phyloP scores from a whole-genome alignment of 2,888 invertebrate species.

The Litoditis marina region DNA sequence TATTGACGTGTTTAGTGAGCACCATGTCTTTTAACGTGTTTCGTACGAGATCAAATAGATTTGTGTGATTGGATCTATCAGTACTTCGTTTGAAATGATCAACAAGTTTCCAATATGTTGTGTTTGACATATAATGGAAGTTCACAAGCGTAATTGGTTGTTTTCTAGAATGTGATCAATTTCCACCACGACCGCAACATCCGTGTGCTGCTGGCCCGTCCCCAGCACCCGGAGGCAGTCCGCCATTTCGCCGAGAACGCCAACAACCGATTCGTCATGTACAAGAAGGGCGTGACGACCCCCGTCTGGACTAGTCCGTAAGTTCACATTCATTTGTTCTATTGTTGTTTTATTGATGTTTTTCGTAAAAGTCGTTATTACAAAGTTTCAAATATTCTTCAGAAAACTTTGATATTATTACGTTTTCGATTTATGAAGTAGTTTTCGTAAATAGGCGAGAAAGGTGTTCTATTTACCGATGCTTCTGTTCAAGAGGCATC shows the following conservation, averaged over 20 bases:
- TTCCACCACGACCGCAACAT: slow-evolving; percentile 40
- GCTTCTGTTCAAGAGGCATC: not conserved
- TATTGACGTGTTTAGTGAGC: too few relatives aligned
- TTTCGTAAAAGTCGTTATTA: too few relatives aligned
- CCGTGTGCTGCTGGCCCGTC: slow-evolving; percentile 28
- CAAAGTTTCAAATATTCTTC: too few relatives aligned
- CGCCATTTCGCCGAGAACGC: slow-evolving; percentile 32
- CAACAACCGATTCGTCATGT: slow-evolving; percentile 30
- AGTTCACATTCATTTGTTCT: too few relatives aligned
- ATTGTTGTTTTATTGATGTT: too few relatives aligned
- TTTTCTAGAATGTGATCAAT: slow-evolving; percentile 49
- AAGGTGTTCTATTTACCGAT: too few relatives aligned
- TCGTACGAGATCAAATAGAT: too few relatives aligned
- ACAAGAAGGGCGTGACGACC: slow-evolving; percentile 22
- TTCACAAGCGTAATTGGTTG: not conserved
- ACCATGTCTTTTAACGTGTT: too few relatives aligned
- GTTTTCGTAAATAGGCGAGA: too few relatives aligned
- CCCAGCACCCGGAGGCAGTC: slow-evolving; percentile 42
- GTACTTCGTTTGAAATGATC: not conserved
- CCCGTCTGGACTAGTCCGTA: slow-evolving; percentile 40
- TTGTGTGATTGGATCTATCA: not conserved
- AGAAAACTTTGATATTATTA: too few relatives aligned
- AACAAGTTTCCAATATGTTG: not conserved
- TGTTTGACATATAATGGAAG: too few relatives aligned
- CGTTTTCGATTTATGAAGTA: too few relatives aligned